These are phyloP conservation scores for Isotomurus palustris DNA, from an alignment of 2,888 invertebrate species.

Conservation along the genomic window DNA sequence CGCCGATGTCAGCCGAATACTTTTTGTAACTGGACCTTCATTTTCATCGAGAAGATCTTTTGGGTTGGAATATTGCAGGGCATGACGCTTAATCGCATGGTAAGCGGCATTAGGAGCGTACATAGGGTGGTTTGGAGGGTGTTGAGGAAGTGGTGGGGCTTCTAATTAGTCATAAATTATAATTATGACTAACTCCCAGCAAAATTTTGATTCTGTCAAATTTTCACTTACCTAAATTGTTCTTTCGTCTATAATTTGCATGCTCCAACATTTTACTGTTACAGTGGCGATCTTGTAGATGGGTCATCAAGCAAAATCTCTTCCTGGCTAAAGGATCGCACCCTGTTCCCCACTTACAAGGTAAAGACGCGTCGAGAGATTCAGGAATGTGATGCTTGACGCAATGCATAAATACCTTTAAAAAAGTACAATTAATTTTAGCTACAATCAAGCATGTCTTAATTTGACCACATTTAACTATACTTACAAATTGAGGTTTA, in stretches of 20 bases:
- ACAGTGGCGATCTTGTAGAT: conserved; percentile 91
- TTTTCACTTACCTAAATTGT: conserved; percentile 41
- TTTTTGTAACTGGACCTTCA: conserved; percentile 98
- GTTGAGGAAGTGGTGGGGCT: conserved; percentile 56
- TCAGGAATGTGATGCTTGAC: conserved; percentile 78
- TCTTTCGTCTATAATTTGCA: conserved; percentile 41
- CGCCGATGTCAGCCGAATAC: conserved; percentile 93
- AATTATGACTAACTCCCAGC: not conserved
- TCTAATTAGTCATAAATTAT: conserved; percentile 37
- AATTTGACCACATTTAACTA: not conserved
- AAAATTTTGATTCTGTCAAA: not conserved
- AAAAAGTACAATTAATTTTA: not conserved
- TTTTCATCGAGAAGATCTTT: conserved; percentile 89
- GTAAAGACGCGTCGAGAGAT: conserved; percentile 61
- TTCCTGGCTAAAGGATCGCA: conserved; percentile 86
- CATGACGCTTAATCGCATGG: conserved; percentile 93
- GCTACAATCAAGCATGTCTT: not conserved
- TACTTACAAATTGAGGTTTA: conserved; percentile 38
- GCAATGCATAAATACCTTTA: conserved; percentile 76
- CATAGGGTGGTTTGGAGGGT: conserved; percentile 67
- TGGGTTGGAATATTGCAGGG: conserved; percentile 81
- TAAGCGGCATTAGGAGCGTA: conserved; percentile 93
- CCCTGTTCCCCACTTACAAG: conserved; percentile 78
- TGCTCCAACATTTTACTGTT: conserved; percentile 44
- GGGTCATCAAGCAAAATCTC: conserved; percentile 93